Evolutionary conservation across 2,113 vertebrate species (phyloP), one percentile per base, ranked within the genome.

Genomic region (Dipodomys ordii): DNA sequence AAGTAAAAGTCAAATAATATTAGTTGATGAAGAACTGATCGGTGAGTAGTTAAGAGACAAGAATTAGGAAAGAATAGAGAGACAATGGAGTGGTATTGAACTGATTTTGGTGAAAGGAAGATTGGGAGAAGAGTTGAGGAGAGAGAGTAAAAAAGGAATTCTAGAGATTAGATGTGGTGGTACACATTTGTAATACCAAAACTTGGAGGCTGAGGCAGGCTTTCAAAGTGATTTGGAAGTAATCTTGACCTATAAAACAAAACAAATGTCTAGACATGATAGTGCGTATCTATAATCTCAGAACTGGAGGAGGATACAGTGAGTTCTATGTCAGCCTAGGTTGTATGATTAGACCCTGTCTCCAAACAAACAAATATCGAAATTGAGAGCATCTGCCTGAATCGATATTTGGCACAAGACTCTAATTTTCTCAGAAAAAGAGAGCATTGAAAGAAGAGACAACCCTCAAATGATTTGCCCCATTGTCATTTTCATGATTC

Each of bases 351-450:
- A 65, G 64, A 65, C 64, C 23, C 64, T 65, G 23, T 7, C 4
- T 25, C 64, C 60, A 62, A 65, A 65, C 7, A 65, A 6, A 65
- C 7, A 65, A 65, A 65, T 6, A 23, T 20, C 32, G 15, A 71
- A 39, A n/a, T 49, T 81, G 64, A 49, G 44, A 92, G n/a, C 76
- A 88, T 84, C 35, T 82, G 4, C 53, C 28, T 83, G n/a, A 32
- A 9, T 76, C 22, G 68, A 62, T 73, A 72, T 85, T 91, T 83
- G 79, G 53, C 16, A 74, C 22, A 78, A 90, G 77, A 30, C 15
- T n/a, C 28, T 69, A 16, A 4, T 92, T 89, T 92, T 90, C 62
- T 35, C 25, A 77, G 84, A 73, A 87, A 93, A 78, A 71, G 25
- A 71, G 62, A 78, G 2, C n/a, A 62, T 46, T 30, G 53, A 32